Conservation (phyloP, 2,888 invertebrate genomes). For the Melinaea menophilus region DNA sequence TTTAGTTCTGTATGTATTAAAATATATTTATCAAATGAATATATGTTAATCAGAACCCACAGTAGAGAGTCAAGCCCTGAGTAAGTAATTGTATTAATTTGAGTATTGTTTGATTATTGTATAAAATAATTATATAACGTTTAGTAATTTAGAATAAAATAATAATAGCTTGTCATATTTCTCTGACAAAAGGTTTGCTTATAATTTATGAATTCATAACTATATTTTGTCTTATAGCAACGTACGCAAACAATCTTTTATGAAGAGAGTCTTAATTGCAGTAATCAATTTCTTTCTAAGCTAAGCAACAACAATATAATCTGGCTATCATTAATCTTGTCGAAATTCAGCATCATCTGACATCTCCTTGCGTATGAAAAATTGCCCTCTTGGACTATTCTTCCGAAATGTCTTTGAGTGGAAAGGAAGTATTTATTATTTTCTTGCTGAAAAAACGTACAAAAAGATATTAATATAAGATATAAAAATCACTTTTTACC, state of each 20-base stretch:
- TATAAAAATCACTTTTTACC: too few relatives aligned
- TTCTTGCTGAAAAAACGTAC: not conserved
- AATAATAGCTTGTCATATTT: too few relatives aligned
- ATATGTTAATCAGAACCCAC: too few relatives aligned
- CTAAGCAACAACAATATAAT: slow-evolving; percentile 30
- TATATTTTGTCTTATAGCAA: slow-evolving; percentile 3
- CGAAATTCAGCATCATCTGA: slow-evolving; percentile 20
- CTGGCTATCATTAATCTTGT: slow-evolving; percentile 35
- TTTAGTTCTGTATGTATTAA: too few relatives aligned
- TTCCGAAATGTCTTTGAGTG: not conserved
- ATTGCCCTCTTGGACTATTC: slow-evolving; percentile 1
- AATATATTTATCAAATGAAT: too few relatives aligned
- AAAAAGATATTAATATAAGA: too few relatives aligned
- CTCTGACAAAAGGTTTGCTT: not conserved
- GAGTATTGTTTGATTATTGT: too few relatives aligned
- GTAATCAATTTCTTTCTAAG: slow-evolving; percentile 36
- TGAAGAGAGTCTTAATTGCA: slow-evolving; percentile 38
- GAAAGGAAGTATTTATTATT: not conserved
- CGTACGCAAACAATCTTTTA: slow-evolving; percentile 35
- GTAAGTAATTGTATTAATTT: too few relatives aligned
- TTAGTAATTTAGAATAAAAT: too few relatives aligned
- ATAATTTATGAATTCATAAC: slow-evolving; percentile 12
- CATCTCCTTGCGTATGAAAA: not conserved
- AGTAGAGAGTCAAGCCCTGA: too few relatives aligned
- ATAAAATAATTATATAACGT: too few relatives aligned